phyloP scores from a whole-genome alignment of 2,888 invertebrate genomes.

The Norana najaformis region DNA sequence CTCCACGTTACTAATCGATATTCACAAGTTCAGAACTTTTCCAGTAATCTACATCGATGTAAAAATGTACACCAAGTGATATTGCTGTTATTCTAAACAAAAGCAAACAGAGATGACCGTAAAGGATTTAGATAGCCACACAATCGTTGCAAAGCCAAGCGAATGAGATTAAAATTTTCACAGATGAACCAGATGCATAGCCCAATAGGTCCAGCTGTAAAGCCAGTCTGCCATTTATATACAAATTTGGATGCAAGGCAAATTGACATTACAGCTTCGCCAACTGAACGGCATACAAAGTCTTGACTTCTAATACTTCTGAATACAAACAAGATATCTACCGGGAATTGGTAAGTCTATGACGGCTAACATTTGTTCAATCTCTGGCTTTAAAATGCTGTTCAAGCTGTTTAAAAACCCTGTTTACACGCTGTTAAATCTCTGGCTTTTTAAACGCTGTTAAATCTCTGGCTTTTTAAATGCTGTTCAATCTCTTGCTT shows the following conservation, averaged over 20 bases:
- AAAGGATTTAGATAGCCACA: neutral
- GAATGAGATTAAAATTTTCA: neutral
- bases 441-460: neutral
- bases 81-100: neutral
- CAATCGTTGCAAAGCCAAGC: neutral
- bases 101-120: neutral
- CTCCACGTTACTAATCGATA: too few species aligned
- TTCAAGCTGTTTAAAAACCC: too few species aligned
- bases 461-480: neutral
- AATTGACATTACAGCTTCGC: neutral
- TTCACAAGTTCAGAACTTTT: neutral
- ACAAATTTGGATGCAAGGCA: conserved; percentile 2
- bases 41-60: neutral
- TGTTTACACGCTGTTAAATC: too few species aligned
- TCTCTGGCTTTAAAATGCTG: neutral
- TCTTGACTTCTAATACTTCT: neutral
- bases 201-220: neutral
- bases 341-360: neutral
- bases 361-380: neutral
- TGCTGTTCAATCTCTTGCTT: neutral
- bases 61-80: neutral
- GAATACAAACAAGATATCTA: neutral
- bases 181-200: too few species aligned
- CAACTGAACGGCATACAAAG: neutral
- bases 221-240: neutral